A percentile compares a stretch with the other conserved stretches of the same genome.
Evolutionary conservation across 2,888 invertebrate genomes (phyloP).

Genomic region (Aelia acuminata): DNA sequence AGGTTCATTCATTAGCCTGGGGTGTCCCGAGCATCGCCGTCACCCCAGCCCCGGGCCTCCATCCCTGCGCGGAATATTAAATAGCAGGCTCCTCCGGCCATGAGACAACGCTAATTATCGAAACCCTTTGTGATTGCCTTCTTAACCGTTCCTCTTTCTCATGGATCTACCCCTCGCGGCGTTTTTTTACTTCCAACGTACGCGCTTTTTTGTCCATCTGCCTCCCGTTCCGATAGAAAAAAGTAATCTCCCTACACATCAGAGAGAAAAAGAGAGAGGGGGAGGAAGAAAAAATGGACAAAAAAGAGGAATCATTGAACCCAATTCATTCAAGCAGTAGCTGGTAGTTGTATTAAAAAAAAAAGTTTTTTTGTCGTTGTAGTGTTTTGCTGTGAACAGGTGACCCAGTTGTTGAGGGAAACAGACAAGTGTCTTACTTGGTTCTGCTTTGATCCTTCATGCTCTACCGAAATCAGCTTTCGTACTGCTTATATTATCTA

Average conservation of each 20-base stretch:
- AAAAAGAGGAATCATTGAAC: constrained; percentile 7
- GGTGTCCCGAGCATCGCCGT: background rate
- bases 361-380: background rate
- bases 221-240: background rate
- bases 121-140: constrained; percentile 41
- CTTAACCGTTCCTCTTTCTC: constrained; percentile 22
- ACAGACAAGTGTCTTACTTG: background rate
- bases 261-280: no score
- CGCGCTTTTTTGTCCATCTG: constrained; percentile 44
- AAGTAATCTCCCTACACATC: constrained; percentile 18
- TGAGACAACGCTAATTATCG: constrained; percentile 51
- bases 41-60: background rate
- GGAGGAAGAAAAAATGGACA: background rate
- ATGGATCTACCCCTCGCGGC: background rate
- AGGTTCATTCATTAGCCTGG: constrained; percentile 39
- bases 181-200: constrained; percentile 27
- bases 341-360: background rate
- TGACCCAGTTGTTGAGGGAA: background rate
- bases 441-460: background rate
- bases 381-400: constrained; percentile 16
- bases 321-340: constrained; percentile 4
- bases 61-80: constrained; percentile 41
- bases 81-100: constrained; percentile 2
- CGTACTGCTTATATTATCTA: no score
- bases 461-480: background rate